These are phyloP conservation scores for Myiagra hebetior DNA, from an alignment of 2,113 vertebrate species.

Conservation along the genomic window DNA sequence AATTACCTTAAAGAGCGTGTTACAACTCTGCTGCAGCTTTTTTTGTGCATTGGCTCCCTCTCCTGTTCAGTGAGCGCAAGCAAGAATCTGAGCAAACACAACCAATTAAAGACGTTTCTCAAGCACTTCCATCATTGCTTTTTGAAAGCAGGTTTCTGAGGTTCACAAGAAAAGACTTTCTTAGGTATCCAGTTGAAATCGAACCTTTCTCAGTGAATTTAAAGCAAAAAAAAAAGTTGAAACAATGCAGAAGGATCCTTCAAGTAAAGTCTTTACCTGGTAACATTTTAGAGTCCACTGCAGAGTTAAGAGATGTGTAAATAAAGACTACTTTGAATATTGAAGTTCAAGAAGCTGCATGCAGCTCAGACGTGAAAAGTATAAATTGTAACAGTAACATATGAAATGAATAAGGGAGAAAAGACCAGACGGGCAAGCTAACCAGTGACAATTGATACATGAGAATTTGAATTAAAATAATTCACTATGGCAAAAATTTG, in stretches of 20 bases:
- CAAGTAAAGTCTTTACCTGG: neutral
- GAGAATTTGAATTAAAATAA: neutral
- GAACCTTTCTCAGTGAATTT: neutral
- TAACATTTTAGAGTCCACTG: neutral
- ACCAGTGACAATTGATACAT: neutral
- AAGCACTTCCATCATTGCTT: neutral
- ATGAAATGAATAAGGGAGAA: neutral
- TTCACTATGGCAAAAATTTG: neutral
- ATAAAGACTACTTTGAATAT: neutral
- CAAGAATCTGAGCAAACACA: neutral
- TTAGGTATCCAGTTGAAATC: neutral
- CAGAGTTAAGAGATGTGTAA: neutral
- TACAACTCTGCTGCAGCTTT: neutral
- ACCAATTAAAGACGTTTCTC: neutral
- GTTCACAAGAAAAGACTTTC: neutral
- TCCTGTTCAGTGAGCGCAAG: neutral
- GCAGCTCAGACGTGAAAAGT: neutral
- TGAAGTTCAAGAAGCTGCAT: neutral
- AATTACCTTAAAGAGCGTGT: neutral
- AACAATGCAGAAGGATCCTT: neutral
- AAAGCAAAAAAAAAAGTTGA: neutral
- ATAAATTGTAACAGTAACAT: neutral
- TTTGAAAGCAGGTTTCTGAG: neutral
- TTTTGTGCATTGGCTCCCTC: slow-evolving; percentile 29
- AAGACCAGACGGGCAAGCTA: neutral